These are phyloP conservation scores for Gymnoscopelus braueri DNA, from an alignment of 2,797 vertebrate species.

Conservation along the genomic window DNA sequence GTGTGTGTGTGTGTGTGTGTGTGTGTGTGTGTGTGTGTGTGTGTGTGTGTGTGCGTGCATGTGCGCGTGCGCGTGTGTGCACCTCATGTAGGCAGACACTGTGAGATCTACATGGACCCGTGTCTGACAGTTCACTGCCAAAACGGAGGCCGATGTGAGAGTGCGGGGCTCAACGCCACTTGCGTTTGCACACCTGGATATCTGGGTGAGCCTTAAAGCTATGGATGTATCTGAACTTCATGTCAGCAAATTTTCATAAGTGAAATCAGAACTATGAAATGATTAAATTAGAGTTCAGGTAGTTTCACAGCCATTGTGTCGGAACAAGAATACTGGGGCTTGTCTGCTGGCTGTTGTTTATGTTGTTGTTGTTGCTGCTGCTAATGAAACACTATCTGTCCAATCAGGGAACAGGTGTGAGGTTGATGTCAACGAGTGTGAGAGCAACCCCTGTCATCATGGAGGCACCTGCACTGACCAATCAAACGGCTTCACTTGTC, in stretches of 20 bases:
- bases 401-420: conserved; percentile 90
- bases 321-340: neutral
- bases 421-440: conserved; percentile 92
- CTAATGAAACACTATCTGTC: conserved; percentile 23
- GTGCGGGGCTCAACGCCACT: conserved; percentile 85
- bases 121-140: conserved; percentile 91
- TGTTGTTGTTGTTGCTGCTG: neutral
- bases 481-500: conserved; percentile 92
- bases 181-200: conserved; percentile 91
- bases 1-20: conserved; percentile 20
- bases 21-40: conserved; percentile 19
- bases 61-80: neutral
- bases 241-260: neutral
- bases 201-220: conserved; percentile 80
- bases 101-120: conserved; percentile 94
- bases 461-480: conserved; percentile 94
- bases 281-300: too few species aligned
- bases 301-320: conserved; percentile 4
- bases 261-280: too few species aligned
- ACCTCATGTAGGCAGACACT: conserved; percentile 86
- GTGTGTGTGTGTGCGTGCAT: neutral
- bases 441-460: conserved; percentile 94
- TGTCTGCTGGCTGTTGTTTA: neutral
- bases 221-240: neutral
- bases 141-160: conserved; percentile 93